These are phyloP conservation scores for Epicauta chinensis DNA, from an alignment of 1,140 invertebrate genomes.

Conservation along the genomic window DNA sequence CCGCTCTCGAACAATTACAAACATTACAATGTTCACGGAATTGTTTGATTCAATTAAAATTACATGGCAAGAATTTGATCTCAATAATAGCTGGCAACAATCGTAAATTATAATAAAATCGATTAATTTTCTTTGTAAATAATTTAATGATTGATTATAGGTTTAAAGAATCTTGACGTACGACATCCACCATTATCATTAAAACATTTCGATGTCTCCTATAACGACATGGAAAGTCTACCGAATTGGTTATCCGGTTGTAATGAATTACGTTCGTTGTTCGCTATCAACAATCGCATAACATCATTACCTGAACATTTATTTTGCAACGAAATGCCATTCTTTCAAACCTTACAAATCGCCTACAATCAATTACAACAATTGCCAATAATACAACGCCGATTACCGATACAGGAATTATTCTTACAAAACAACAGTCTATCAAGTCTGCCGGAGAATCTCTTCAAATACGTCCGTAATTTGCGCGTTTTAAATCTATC, in stretches of 20 bases:
- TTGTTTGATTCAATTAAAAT: slow-evolving; percentile 57
- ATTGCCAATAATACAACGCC: slow-evolving; percentile 61
- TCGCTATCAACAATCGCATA: slow-evolving; percentile 68
- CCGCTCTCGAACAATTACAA: slow-evolving; percentile 61
- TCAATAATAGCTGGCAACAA: slow-evolving; percentile 70
- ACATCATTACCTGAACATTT: slow-evolving; percentile 63
- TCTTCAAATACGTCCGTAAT: slow-evolving; percentile 65
- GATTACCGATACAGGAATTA: slow-evolving; percentile 61
- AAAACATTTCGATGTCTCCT: slow-evolving; percentile 68
- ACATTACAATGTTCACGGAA: slow-evolving; percentile 67
- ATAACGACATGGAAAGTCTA: slow-evolving; percentile 66
- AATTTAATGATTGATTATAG: slow-evolving; percentile 45
- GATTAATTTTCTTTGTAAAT: background rate
- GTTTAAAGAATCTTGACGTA: slow-evolving; percentile 57
- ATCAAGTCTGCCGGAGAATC: slow-evolving; percentile 63
- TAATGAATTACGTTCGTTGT: slow-evolving; percentile 61
- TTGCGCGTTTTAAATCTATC: slow-evolving; percentile 68
- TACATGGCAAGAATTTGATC: slow-evolving; percentile 59
- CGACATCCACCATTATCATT: slow-evolving; percentile 60
- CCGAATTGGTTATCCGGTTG: slow-evolving; percentile 75
- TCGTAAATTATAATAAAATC: slow-evolving; percentile 48
- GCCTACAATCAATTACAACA: slow-evolving; percentile 68
- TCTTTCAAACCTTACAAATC: slow-evolving; percentile 63
- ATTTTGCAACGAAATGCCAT: slow-evolving; percentile 63
- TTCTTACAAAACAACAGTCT: slow-evolving; percentile 73